These are phyloP conservation scores for Lepisosteus oculatus DNA, from an alignment of 2,113 vertebrate species.

Conservation along the genomic window DNA sequence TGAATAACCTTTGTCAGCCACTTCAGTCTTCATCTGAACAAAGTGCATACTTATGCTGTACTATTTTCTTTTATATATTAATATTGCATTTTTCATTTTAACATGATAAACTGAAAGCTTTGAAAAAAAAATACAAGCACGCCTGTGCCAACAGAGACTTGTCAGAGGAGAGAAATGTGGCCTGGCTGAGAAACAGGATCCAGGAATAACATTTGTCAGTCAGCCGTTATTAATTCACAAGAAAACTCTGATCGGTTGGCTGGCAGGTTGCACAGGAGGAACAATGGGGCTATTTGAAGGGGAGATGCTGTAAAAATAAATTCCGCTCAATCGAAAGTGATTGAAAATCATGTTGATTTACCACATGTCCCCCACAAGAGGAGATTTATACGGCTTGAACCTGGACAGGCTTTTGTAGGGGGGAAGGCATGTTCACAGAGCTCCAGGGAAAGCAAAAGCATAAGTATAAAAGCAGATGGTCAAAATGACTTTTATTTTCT, in stretches of 20 bases:
- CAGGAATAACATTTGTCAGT: background rate
- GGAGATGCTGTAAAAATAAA: constrained; percentile 3
- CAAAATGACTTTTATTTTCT: background rate
- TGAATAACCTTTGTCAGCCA: no score
- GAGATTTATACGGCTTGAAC: background rate
- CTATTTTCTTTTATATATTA: no score
- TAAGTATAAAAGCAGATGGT: background rate
- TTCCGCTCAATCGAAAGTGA: background rate
- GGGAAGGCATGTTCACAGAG: background rate
- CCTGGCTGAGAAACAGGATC: background rate
- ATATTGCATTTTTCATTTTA: no score
- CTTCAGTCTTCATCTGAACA: no score
- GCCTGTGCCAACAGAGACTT: no score
- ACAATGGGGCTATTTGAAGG: background rate
- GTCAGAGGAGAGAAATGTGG: background rate
- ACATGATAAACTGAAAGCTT: no score
- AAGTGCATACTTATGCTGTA: no score
- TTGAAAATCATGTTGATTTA: constrained; percentile 3
- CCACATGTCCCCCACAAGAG: background rate
- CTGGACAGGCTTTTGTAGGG: background rate
- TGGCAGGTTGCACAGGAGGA: background rate
- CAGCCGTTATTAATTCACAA: constrained; percentile 1
- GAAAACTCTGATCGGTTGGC: background rate
- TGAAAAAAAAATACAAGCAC: background rate
- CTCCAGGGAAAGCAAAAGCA: background rate